Evolutionary conservation across 53 echinoderm and acorn worm genomes (phyloP).

Genomic region (Crossaster papposus): DNA sequence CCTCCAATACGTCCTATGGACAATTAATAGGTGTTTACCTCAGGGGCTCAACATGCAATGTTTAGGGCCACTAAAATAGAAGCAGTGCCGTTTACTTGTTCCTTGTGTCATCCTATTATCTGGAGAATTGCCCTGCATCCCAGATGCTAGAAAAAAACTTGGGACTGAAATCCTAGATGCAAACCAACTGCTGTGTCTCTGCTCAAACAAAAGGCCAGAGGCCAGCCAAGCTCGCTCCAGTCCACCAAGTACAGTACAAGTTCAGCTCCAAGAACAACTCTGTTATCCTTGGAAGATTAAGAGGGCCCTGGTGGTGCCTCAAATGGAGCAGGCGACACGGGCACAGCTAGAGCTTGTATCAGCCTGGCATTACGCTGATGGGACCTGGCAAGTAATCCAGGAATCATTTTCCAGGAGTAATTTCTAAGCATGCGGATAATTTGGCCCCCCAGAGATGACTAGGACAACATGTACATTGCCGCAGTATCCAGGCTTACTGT

Average conservation of each 20-base stretch:
- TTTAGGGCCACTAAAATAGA: background rate
- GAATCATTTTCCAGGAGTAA: conserved; percentile 70
- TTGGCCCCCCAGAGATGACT: conserved; percentile 63
- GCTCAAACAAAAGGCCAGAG: conserved; percentile 52
- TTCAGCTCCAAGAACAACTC: conserved; percentile 29
- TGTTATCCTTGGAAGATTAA: conserved; percentile 44
- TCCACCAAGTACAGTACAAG: conserved; percentile 16
- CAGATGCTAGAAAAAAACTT: conserved; percentile 5
- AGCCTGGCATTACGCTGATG: conserved; percentile 59
- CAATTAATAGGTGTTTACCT: no score
- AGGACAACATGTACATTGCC: conserved; percentile 3
- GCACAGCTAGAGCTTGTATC: conserved; percentile 67
- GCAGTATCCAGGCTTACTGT: background rate
- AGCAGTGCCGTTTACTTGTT: background rate
- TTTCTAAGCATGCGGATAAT: conserved; percentile 64
- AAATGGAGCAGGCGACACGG: conserved; percentile 65
- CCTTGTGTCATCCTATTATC: background rate
- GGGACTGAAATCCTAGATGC: conserved; percentile 30
- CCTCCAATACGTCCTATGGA: no score
- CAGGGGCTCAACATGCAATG: background rate
- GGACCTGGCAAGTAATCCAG: conserved; percentile 68
- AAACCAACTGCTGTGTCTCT: conserved; percentile 39
- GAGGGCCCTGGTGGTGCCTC: conserved; percentile 29
- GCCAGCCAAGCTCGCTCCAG: conserved; percentile 3
- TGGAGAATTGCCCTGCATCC: conserved; percentile 16